A percentile compares a stretch with the other conserved stretches of the same genome.
Evolutionary conservation across 2,797 vertebrate species (phyloP).

Genomic region (Falco rusticolus): DNA sequence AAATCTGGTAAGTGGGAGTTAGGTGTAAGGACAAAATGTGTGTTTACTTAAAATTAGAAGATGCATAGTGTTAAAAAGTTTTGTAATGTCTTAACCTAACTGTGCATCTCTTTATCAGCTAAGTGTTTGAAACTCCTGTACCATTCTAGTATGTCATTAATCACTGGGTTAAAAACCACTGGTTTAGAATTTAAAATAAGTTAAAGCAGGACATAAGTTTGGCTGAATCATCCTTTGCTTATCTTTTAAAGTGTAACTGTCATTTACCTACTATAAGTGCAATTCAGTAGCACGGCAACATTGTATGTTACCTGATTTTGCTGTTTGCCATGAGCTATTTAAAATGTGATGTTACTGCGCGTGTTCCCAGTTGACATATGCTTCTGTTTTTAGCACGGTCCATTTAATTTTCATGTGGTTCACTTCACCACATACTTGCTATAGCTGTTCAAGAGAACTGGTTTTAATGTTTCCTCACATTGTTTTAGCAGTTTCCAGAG

Average conservation of each 20-base stretch:
- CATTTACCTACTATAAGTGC: neutral
- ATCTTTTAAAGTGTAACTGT: slow-evolving; percentile 45
- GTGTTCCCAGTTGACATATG: neutral
- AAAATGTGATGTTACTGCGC: neutral
- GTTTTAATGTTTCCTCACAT: neutral
- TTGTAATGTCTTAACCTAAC: slow-evolving; percentile 45
- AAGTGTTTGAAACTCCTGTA: slow-evolving; percentile 28
- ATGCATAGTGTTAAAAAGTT: slow-evolving; percentile 49
- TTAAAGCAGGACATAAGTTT: slow-evolving; percentile 42
- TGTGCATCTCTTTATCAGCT: slow-evolving; percentile 36
- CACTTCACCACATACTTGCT: neutral
- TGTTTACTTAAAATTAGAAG: slow-evolving; percentile 71
- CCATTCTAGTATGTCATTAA: slow-evolving; percentile 25
- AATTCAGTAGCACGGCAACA: neutral
- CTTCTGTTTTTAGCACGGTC: neutral
- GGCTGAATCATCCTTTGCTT: slow-evolving; percentile 45
- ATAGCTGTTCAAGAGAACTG: neutral
- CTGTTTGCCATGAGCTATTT: slow-evolving; percentile 14
- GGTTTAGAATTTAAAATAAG: slow-evolving; percentile 35
- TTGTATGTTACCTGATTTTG: neutral
- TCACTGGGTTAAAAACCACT: slow-evolving; percentile 30
- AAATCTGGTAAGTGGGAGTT: slow-evolving; percentile 72
- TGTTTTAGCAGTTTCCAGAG: neutral
- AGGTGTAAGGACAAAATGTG: slow-evolving; percentile 65
- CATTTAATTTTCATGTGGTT: slow-evolving; percentile 15